Evolutionary conservation across 2,888 invertebrate species (phyloP), one percentile per base, ranked within the genome.

Genomic region (Herminia tarsipennalis): DNA sequence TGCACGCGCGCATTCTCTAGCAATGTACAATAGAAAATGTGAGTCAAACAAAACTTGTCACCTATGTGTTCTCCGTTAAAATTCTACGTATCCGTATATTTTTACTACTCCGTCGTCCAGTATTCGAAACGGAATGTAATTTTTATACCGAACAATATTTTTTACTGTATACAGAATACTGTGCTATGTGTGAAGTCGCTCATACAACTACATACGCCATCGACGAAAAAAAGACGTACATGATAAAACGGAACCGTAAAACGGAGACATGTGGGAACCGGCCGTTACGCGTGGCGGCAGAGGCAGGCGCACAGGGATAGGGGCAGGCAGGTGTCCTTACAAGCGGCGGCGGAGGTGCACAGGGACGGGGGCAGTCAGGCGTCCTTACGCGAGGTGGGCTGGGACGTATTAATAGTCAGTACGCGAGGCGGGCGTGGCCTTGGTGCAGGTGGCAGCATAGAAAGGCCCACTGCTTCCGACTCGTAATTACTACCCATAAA

Each of bases 141-240:
- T 48, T 48, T 52, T 53, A 49, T 36, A 46, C 46, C 54, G 43
- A 40, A 34, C 32, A 29, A 24, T 41, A 50, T 50, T 55, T n/a
- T 50, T 41, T 54, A 40, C 33, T 33, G 33, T 18, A 40, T 49
- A 36, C 49, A 34, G 48, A 50, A 50, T 51, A 54, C 49, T 49
- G 49, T 49, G 46, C 20, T 41, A 51, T 55, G 47, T 58, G 42
- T 52, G 58, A 58, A 55, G 44, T 55, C 49, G 49, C 52, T 58
- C 49, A 49, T 54, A 55, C 49, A 55, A 58, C 54, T 55, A 42
- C 57, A 54, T 58, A 46, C 44, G 51, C 41, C 41, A 54, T 56
- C 41, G 49, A 53, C 35, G 48, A 22, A 54, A 47, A 46, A 48
- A 54, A 24, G 39, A 53, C 47, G 38, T 53, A 44, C 30, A 40